These are phyloP conservation scores for Nothoprocta pentlandii DNA, from an alignment of 2,113 vertebrate genomes.

Conservation along the genomic window DNA sequence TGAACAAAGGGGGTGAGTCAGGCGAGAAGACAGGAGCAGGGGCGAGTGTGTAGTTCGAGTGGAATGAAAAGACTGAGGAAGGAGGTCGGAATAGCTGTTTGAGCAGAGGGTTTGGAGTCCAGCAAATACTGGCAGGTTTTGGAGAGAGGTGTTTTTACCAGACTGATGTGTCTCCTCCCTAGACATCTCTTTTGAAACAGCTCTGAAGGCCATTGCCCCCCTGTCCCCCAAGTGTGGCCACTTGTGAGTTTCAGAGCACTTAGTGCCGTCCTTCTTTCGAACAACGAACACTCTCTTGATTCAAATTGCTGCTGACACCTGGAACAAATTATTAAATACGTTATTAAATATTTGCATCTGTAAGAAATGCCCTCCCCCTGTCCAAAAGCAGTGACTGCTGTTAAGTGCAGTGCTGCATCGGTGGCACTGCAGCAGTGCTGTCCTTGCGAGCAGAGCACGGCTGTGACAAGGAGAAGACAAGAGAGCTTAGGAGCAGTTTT, in stretches of 20 bases:
- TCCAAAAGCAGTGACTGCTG: background rate
- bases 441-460: background rate
- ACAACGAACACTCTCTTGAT: background rate
- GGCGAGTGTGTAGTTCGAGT: background rate
- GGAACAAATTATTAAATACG: background rate
- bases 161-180: background rate
- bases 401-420: background rate
- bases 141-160: background rate
- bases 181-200: background rate
- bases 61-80: background rate
- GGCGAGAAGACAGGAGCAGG: background rate
- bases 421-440: background rate
- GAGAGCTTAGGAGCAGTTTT: background rate
- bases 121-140: background rate
- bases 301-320: background rate
- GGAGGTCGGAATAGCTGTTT: background rate
- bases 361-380: background rate
- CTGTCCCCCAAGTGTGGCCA: background rate
- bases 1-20: background rate
- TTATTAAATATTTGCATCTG: background rate
- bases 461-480: background rate
- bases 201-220: background rate
- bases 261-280: background rate
- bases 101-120: background rate
- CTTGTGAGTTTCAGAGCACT: background rate